Base-by-base conservation (phyloP, 2,888 invertebrate species). In the Erpobdella octoculata region DNA sequence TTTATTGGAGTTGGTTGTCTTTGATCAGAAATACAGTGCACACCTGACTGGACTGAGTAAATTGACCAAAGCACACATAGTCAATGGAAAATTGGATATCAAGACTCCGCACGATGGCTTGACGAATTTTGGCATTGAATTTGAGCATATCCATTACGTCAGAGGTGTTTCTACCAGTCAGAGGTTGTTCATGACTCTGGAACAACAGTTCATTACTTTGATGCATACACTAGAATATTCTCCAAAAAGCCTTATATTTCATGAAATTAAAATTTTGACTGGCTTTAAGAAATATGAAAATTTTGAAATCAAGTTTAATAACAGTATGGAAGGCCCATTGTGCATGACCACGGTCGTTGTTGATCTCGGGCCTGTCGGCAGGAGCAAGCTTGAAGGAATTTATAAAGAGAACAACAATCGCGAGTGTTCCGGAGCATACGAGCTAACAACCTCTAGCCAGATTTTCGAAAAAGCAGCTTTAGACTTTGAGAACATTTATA, bases 401-500 rank as follows among this genome's bases (percentile, higher is more conserved):
- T 12, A 77, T 38, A 73, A 71, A 58, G 61, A 65, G 9, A 59
- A 68, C 31, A 66, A 58, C 59, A 53, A 21, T 1, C 65, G 12
- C 72, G 74, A 70, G 25, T 18, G 75, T 59, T 73, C 77, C 25
- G 73, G 74, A 18, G 74, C 72, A 21, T 41, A 78, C 18, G 71
- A 71, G 28, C 33, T 80, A 18, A 75, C 74, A 3, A 77, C 76
- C 21, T 78, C 79, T 31, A 33, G 46, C 67, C 33, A 9, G 5
- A n/a, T 48, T 48, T 35, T 68, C 18, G 68, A 71, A 18, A 71
- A 62, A 5, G 9, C 71, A 15, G 48, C 33, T 37, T 62, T 33
- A 21, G 46, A 35, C 61, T 33, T 73, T 21, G 37, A 35, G 28
- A 74, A 73, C 38, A 38, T n/a, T 21, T n/a, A 53, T 5, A 64